Percentiles rank a stretch among this genome's conserved stretches.
Conservation (phyloP, 2,888 invertebrate genomes). For the Pandemis corylana region DNA sequence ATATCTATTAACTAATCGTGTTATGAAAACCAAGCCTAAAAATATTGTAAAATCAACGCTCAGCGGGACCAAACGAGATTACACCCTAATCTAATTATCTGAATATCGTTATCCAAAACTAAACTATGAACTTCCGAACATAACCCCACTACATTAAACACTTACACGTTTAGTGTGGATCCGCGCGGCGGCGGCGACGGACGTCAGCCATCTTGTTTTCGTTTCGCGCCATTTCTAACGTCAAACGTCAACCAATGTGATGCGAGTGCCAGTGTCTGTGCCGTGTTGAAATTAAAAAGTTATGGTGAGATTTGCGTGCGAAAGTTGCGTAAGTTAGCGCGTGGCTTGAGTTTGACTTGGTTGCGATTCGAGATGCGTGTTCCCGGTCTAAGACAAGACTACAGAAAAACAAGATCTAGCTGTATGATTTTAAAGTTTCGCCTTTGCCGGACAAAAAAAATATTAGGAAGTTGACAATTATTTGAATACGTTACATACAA, state of each 20-base stretch:
- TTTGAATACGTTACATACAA: background rate
- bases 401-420: background rate
- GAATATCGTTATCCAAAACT: background rate
- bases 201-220: slow-evolving; percentile 15
- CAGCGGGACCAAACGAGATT: background rate
- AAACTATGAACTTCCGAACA: slow-evolving; percentile 15
- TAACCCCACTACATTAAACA: background rate
- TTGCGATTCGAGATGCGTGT: background rate
- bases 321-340: slow-evolving; percentile 10
- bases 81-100: slow-evolving; percentile 4
- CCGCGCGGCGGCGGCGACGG: slow-evolving; percentile 6
- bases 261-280: slow-evolving; percentile 19
- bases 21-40: background rate
- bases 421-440: background rate
- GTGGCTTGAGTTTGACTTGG: background rate
- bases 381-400: background rate
- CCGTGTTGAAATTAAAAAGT: slow-evolving; percentile 16
- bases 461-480: background rate
- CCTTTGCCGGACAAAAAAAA: background rate
- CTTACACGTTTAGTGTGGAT: background rate
- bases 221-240: slow-evolving; percentile 13
- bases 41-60: background rate
- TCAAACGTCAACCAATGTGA: slow-evolving; percentile 1
- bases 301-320: slow-evolving; percentile 17
- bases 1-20: no score